Percentiles rank a stretch among this genome's conserved stretches.
Conservation (phyloP, 2,797 vertebrate species). For the Heliangelus exortis region DNA sequence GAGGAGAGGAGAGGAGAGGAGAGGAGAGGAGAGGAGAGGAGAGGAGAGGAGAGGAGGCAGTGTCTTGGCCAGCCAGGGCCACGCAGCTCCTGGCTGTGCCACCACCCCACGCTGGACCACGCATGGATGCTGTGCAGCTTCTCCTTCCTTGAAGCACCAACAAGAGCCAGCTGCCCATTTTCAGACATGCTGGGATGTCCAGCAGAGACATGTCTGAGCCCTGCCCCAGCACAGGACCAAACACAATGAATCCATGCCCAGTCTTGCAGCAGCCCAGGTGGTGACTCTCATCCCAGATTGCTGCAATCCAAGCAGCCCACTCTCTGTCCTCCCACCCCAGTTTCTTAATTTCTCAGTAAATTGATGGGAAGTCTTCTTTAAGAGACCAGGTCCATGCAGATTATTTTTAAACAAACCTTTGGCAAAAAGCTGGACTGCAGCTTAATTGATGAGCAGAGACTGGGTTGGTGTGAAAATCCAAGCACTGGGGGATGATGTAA, state of each 20-base stretch:
- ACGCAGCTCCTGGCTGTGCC: rapidly evolving
- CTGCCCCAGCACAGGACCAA: not conserved
- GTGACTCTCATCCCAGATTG: not conserved
- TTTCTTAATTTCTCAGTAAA: not conserved
- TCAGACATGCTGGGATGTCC: not conserved
- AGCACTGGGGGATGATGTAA: rapidly evolving
- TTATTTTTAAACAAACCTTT: not conserved
- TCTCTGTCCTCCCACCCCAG: not conserved
- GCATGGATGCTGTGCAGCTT: not conserved
- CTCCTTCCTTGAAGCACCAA: not conserved
- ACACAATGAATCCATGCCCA: rapidly evolving
- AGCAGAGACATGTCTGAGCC: not conserved
- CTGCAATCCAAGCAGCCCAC: not conserved
- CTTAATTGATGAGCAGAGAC: not conserved
- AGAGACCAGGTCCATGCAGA: not conserved
- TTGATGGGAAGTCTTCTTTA: not conserved
- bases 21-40: no score
- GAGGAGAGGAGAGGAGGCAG: no score
- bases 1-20: no score
- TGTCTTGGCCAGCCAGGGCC: not conserved
- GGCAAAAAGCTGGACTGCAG: not conserved
- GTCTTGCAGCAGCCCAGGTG: not conserved
- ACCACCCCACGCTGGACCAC: not conserved
- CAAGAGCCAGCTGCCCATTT: not conserved
- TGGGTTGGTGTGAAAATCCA: not conserved